Percentiles rank a stretch among this genome's conserved stretches.
Conservation (phyloP, 2,113 vertebrate species). For the Mustelus asterias region DNA sequence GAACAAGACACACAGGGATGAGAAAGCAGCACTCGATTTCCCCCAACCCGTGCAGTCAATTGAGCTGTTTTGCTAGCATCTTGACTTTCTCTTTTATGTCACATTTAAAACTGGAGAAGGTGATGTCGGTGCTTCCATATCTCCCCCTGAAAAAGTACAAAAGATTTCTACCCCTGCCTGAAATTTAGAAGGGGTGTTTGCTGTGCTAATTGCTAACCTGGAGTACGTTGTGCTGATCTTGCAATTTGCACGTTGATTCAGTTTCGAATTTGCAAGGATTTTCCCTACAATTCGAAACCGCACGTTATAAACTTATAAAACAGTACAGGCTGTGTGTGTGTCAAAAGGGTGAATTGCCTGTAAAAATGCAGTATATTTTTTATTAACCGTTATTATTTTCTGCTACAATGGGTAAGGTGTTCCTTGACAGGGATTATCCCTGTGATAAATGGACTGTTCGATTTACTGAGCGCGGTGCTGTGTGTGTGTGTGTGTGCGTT, state of each 20-base stretch:
- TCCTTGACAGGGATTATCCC: background rate
- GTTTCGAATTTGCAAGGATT: background rate
- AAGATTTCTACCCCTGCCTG: background rate
- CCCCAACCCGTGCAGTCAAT: background rate
- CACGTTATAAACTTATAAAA: background rate
- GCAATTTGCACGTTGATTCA: background rate
- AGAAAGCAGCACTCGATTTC: background rate
- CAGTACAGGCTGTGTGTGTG: background rate
- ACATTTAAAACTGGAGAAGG: background rate
- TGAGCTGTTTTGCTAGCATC: background rate
- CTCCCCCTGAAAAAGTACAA: background rate
- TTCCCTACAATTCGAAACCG: background rate
- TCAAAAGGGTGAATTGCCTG: background rate
- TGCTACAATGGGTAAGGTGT: background rate
- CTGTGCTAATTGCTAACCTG: background rate
- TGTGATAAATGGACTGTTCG: background rate
- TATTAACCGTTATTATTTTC: background rate
- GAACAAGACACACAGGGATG: background rate
- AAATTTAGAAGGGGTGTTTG: background rate
- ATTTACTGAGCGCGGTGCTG: background rate
- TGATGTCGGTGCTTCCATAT: background rate
- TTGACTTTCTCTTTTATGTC: background rate
- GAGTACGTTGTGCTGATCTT: background rate
- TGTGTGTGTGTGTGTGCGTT: background rate
- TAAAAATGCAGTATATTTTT: background rate